Base-by-base conservation (phyloP, 1,140 invertebrate genomes). In the Apis florea region DNA sequence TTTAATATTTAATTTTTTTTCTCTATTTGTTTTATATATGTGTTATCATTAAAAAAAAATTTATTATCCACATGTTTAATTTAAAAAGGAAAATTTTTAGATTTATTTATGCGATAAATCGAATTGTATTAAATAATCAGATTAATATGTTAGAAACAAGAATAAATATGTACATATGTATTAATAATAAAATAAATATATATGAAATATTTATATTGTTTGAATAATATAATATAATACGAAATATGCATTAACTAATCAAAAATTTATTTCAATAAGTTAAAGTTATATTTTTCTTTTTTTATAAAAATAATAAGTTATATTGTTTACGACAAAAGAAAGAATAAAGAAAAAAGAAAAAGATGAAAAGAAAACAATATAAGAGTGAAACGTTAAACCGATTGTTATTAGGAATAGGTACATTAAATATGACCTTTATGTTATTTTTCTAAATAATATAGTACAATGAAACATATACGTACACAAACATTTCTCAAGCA, bases 401-500 rank as follows among this genome's bases (percentile, higher is more conserved):
- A 21, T 56, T 58, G 17, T 70, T 56, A 40, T 71, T 71, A 31
- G 31, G 13, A 54, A 64, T 74, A 58, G 40, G n/a, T 66, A 47
- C n/a, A 66, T 66, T 21, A n/a, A 66, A 12, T 9, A 40, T 19
- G 71, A 80, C 71, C 78, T 66, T 80, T 31, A 56, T 40, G 19
- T 15, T 56, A 56, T 64, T 73, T 56, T 15, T 13, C n/a, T 31
- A 69, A 69, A 51, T 51, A 58, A 58, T 31, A 24, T n/a, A 19
- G 40, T 24, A 19, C 2, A n/a, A 40, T 40, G 31, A 40, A 40
- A 40, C n/a, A 58, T 58, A 58, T 66, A 49, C 31, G 19, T 24
- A 63, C 15, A 64, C 47, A 12, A 63, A 26, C 12, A 15, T 64
- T 64, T 17, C 17, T 3, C n/a, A 9, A 21, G 9, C 31, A 40